Evolutionary conservation across 2,888 invertebrate species (phyloP).

Genomic region (Minunthozetes semirufus): DNA sequence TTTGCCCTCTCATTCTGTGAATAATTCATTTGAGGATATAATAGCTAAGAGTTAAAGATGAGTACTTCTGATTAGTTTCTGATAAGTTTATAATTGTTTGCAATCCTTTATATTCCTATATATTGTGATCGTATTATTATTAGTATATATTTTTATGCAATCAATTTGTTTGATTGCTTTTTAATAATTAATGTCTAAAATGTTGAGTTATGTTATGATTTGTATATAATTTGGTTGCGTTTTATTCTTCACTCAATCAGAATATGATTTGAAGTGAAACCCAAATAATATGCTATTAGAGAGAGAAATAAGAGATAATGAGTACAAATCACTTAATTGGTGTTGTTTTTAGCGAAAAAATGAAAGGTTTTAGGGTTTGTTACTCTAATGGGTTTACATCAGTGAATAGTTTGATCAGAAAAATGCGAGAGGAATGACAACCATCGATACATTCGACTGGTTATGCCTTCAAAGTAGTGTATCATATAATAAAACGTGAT

Average conservation of each 20-base stretch:
- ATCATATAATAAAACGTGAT: constrained; percentile 2
- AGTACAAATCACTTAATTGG: constrained; percentile 18
- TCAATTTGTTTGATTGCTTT: constrained; percentile 14
- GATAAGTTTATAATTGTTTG: too few relatives aligned
- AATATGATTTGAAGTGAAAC: background rate
- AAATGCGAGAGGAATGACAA: constrained; percentile 16
- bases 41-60: too few relatives aligned
- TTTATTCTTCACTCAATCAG: constrained; percentile 4
- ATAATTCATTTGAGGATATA: too few relatives aligned
- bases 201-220: background rate
- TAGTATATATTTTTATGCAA: too few relatives aligned
- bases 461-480: background rate
- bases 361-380: constrained; percentile 17
- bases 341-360: background rate
- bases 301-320: constrained; percentile 10
- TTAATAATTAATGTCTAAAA: constrained; percentile 2
- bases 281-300: constrained; percentile 3
- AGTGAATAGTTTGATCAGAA: background rate
- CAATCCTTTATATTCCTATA: background rate
- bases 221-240: background rate
- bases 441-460: constrained; percentile 3
- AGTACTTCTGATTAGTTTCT: too few relatives aligned
- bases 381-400: background rate
- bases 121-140: background rate
- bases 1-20: too few relatives aligned